phyloP scores from a whole-genome alignment of 2,888 invertebrate genomes.

The Drosophila bunnanda region DNA sequence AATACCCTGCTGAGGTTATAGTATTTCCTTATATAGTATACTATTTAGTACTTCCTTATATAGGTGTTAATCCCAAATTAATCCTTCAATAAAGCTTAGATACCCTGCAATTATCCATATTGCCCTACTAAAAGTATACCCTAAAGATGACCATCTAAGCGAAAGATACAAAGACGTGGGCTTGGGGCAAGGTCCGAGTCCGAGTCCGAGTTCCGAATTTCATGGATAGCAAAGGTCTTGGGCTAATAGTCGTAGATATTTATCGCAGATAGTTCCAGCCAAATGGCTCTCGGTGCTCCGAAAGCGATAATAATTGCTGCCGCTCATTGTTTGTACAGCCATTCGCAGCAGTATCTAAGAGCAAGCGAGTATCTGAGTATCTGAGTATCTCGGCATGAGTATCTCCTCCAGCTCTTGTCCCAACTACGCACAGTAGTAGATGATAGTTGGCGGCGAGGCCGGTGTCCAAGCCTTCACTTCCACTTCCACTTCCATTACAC shows the following conservation, averaged over 20 bases:
- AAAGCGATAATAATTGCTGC: constrained; percentile 77
- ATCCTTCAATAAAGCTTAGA: background rate
- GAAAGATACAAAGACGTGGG: background rate
- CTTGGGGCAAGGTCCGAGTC: background rate
- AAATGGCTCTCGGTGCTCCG: constrained; percentile 29
- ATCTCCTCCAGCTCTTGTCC: constrained; percentile 23
- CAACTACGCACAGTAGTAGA: constrained; percentile 42
- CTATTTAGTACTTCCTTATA: no score
- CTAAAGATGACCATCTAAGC: constrained; percentile 1
- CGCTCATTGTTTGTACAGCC: constrained; percentile 57
- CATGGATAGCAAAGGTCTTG: constrained; percentile 18
- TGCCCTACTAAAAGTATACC: background rate
- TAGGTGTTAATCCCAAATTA: background rate
- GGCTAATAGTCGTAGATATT: constrained; percentile 34
- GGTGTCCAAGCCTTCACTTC: constrained; percentile 52
- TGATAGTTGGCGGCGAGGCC: constrained; percentile 48
- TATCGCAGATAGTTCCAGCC: constrained; percentile 34
- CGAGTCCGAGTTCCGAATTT: background rate
- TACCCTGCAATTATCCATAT: constrained; percentile 3
- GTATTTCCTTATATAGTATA: no score
- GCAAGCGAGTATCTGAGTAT: constrained; percentile 12
- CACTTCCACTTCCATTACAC: constrained; percentile 30
- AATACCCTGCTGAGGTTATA: no score
- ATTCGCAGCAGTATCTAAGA: constrained; percentile 35
- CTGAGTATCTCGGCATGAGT: constrained; percentile 35